Percentiles rank a stretch among this genome's conserved stretches.
Evolutionary conservation across 2,888 invertebrate genomes (phyloP).

Genomic region (Drosophila anomelani): DNA sequence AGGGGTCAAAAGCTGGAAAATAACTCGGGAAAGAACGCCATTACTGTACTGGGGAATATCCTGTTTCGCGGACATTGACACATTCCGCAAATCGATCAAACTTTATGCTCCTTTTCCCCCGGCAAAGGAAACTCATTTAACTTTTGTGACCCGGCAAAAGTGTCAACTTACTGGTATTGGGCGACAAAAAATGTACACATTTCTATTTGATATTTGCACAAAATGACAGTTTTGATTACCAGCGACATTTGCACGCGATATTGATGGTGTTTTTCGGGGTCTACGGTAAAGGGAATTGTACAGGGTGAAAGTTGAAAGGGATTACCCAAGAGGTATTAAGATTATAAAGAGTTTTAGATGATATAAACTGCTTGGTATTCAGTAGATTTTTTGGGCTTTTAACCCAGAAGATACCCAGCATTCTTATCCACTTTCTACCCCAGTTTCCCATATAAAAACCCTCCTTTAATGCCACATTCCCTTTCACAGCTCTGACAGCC

Average conservation of each 20-base stretch:
- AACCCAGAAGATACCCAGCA: rapidly evolving
- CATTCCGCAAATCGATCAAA: constrained; percentile 69
- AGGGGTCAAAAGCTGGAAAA: constrained; percentile 4
- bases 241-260: constrained; percentile 44
- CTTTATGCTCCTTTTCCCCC: constrained; percentile 38
- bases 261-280: constrained; percentile 30
- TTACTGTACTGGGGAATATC: constrained; percentile 9
- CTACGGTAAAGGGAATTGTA: constrained; percentile 6
- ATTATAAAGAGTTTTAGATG: neutral
- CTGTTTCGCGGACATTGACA: constrained; percentile 37
- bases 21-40: neutral
- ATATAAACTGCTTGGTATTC: neutral
- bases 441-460: neutral
- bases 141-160: constrained; percentile 56
- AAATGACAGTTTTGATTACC: constrained; percentile 45
- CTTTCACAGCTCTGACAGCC: constrained; percentile 34
- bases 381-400: rapidly evolving
- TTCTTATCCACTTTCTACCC: neutral
- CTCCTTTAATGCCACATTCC: constrained; percentile 20
- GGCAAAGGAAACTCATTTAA: constrained; percentile 68
- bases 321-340: neutral
- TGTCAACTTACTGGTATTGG: constrained; percentile 53
- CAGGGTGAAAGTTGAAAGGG: neutral
- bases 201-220: constrained; percentile 65
- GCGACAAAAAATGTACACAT: constrained; percentile 52